Base-by-base conservation (phyloP, 2,113 vertebrate genomes). In the Leiothrix lutea region DNA sequence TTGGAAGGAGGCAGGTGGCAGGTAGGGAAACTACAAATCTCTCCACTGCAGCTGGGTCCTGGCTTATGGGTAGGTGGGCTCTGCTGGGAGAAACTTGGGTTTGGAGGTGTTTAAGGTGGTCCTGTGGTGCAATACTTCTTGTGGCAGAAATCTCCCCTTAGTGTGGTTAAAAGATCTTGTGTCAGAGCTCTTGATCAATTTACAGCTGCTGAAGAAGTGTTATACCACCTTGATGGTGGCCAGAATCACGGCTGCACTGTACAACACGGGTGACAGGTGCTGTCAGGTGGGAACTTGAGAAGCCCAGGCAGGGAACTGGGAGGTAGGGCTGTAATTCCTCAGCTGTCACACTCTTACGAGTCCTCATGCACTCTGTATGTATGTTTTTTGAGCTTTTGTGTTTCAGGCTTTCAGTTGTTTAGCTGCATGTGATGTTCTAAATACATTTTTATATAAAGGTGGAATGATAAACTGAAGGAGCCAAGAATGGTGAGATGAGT, bases 271-370 rank as follows among this genome's bases (percentile, higher is more conserved):
- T 70, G 47, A 6, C 56, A 36, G 20, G 31, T 11, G 3, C 53
- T 44, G 33, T 11, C 16, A 33, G 33, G 53, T 38, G 71, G 58
- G 56, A 33, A 13, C 18, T 11, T 8, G 12, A 35, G 67, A 66
- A 22, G 25, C n/a, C 28, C 16, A 22, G 23, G 8, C 20, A 57
- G 53, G 80, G 86, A 73, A 20, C 2, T 1, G 0, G 31, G 56
- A 72, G 35, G 19, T 9, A 23, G 35, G 47, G 45, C 42, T 80
- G 38, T 7, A 33, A 51, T 14, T 71, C 26, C 62, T 78, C 56
- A 35, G 14, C 50, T 75, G 31, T 23, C 9, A 1, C 1, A 3
- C 29, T 74, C 40, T 72, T 24, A 8, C 0, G 0, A 14, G 29
- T 72, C 31, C 54, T 77, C 0, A 0, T 29, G 45, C 28, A 22